These are phyloP conservation scores for Decapterus maruadsi DNA, from an alignment of 2,797 vertebrate genomes.

Conservation along the genomic window DNA sequence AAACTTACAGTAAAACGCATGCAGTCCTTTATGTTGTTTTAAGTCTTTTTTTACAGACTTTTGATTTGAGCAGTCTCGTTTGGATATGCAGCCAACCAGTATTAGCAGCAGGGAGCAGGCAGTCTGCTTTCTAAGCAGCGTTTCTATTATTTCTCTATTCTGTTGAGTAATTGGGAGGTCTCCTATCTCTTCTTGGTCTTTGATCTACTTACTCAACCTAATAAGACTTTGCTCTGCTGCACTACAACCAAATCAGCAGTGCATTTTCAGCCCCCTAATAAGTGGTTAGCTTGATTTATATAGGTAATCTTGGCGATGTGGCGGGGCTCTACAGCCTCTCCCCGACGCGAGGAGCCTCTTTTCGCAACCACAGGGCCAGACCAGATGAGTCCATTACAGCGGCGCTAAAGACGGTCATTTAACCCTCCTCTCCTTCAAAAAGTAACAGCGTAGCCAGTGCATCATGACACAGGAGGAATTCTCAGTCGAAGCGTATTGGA, in stretches of 20 bases:
- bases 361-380: constrained; percentile 69
- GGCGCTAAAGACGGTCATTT: constrained; percentile 67
- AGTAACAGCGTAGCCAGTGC: constrained; percentile 59
- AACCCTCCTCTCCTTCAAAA: constrained; percentile 63
- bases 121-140: constrained; percentile 61
- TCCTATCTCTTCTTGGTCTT: constrained; percentile 81
- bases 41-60: constrained; percentile 25
- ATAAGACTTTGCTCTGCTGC: constrained; percentile 85
- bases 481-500: constrained; percentile 72
- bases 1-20: not conserved
- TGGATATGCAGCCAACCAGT: constrained; percentile 44
- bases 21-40: constrained; percentile 11
- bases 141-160: constrained; percentile 83
- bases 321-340: constrained; percentile 71
- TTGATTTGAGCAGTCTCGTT: constrained; percentile 45
- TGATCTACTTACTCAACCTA: constrained; percentile 88
- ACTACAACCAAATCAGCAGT: constrained; percentile 86
- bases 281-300: constrained; percentile 87
- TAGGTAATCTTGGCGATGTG: constrained; percentile 77
- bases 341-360: constrained; percentile 66
- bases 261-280: constrained; percentile 85
- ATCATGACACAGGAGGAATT: constrained; percentile 68
- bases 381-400: constrained; percentile 79
- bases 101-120: constrained; percentile 58
- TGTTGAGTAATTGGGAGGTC: constrained; percentile 83